These are phyloP conservation scores for Diplolepis rosae DNA, from an alignment of 2,888 invertebrate species.

Conservation along the genomic window DNA sequence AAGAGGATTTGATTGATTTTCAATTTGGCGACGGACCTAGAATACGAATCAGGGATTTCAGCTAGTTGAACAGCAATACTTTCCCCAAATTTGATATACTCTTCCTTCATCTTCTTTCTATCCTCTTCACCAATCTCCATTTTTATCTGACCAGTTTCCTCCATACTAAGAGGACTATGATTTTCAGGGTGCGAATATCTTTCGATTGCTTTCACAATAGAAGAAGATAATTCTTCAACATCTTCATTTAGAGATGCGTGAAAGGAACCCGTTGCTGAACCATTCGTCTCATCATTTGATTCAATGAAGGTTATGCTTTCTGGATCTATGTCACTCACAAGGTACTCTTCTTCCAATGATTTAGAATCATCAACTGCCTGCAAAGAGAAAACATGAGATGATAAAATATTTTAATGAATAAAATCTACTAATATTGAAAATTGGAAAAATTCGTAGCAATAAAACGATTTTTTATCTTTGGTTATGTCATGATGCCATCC, in stretches of 20 bases:
- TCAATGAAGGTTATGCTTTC: constrained; percentile 54
- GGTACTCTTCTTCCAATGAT: constrained; percentile 58
- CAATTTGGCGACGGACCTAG: constrained; percentile 62
- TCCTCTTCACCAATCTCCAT: constrained; percentile 39
- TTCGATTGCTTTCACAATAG: constrained; percentile 53
- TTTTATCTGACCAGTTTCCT: constrained; percentile 44
- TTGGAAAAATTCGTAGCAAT: no score
- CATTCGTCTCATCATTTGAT: constrained; percentile 59
- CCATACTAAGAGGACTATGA: constrained; percentile 19
- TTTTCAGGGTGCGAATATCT: constrained; percentile 42
- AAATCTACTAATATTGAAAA: no score
- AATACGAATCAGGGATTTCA: constrained; percentile 62
- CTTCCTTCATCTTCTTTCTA: constrained; percentile 56
- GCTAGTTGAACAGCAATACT: constrained; percentile 62
- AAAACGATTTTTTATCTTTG: no score
- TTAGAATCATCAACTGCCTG: constrained; percentile 54
- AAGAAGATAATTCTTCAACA: constrained; percentile 58
- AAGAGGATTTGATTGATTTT: constrained; percentile 64
- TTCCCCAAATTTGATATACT: constrained; percentile 60
- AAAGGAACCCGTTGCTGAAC: constrained; percentile 46
- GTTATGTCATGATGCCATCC: no score
- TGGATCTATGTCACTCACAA: constrained; percentile 63
- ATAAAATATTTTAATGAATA: neutral
- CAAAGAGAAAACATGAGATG: no score
- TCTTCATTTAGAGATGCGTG: constrained; percentile 59